phyloP scores from a whole-genome alignment of 1,140 invertebrate genomes.

The Drosophila tropicalis region DNA sequence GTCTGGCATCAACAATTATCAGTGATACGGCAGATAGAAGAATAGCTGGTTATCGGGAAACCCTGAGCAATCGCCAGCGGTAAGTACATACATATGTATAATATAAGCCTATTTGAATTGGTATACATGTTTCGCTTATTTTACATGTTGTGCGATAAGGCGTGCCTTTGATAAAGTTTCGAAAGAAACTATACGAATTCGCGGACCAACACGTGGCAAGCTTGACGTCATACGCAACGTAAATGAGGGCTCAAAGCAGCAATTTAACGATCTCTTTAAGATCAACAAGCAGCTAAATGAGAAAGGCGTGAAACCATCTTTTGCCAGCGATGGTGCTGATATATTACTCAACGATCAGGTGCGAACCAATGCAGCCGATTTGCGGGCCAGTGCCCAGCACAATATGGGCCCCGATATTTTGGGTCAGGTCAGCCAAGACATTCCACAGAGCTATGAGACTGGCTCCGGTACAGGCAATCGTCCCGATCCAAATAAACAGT shows the following conservation, averaged over 20 bases:
- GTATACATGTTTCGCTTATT: background rate
- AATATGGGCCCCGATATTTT: conserved; percentile 59
- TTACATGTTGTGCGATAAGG: conserved; percentile 32
- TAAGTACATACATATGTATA: conserved; percentile 10
- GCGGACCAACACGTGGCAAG: conserved; percentile 51
- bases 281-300: conserved; percentile 69
- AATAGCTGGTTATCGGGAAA: conserved; percentile 49
- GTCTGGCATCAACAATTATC: conserved; percentile 69
- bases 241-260: conserved; percentile 68
- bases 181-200: conserved; percentile 65
- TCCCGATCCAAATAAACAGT: background rate
- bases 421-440: conserved; percentile 34
- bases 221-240: conserved; percentile 70
- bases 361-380: conserved; percentile 32
- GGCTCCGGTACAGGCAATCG: background rate
- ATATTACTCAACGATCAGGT: conserved; percentile 65
- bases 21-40: conserved; percentile 44
- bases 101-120: background rate
- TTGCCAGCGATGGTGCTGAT: conserved; percentile 45
- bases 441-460: conserved; percentile 32
- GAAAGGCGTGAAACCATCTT: conserved; percentile 46
- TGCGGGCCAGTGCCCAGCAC: conserved; percentile 68
- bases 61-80: conserved; percentile 63
- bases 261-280: conserved; percentile 75
- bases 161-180: conserved; percentile 64